These are phyloP conservation scores for Hetaerina titia DNA, from an alignment of 2,888 invertebrate genomes.

Conservation along the genomic window DNA sequence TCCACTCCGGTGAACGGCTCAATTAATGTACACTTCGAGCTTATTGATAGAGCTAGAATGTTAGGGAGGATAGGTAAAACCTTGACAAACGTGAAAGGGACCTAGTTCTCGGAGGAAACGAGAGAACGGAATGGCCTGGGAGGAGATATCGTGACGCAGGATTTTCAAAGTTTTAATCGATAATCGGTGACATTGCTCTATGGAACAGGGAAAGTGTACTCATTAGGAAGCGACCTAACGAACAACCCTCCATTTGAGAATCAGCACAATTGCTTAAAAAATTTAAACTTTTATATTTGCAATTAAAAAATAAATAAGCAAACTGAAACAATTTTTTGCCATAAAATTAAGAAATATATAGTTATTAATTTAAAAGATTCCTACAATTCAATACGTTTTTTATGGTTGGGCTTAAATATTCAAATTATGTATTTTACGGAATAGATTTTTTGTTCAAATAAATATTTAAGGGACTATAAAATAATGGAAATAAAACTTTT, in stretches of 20 bases:
- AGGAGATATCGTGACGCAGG: neutral
- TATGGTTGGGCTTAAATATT: too few relatives aligned
- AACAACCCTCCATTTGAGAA: neutral
- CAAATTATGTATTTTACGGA: too few relatives aligned
- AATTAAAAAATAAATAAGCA: too few relatives aligned
- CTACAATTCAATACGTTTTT: too few relatives aligned
- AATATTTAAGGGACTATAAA: too few relatives aligned
- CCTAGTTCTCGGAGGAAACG: neutral
- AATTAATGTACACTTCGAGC: conserved; percentile 34
- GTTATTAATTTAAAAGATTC: too few relatives aligned
- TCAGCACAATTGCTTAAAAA: too few relatives aligned
- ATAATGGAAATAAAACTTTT: too few relatives aligned
- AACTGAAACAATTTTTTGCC: too few relatives aligned
- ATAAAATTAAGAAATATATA: too few relatives aligned
- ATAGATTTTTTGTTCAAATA: too few relatives aligned
- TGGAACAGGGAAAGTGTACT: neutral
- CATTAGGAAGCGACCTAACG: neutral
- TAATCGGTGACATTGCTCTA: neutral
- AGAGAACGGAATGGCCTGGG: neutral
- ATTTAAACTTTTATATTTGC: too few relatives aligned
- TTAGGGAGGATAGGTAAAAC: neutral
- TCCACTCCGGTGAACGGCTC: conserved; percentile 10
- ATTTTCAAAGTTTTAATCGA: neutral
- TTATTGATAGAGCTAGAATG: conserved; percentile 33
- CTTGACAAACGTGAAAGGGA: neutral